Base-by-base conservation (phyloP, 2,113 vertebrate species). In the Anthoscopus minutus region DNA sequence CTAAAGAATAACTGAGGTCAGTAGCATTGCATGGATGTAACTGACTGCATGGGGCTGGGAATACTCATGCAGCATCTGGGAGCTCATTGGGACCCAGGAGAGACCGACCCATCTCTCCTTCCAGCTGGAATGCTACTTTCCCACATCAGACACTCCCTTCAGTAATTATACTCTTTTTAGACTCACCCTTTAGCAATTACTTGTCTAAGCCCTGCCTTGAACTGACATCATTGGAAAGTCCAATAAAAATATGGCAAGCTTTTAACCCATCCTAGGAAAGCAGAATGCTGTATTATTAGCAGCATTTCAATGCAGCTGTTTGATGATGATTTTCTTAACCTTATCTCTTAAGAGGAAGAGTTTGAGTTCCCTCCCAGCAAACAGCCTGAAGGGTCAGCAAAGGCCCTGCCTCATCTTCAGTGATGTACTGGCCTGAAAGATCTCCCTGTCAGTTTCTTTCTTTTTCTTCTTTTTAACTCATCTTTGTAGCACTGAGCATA, bases 151-250 rank as follows among this genome's bases (percentile, higher is more conserved):
- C 95, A 93, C 94, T 96, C 96, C 92, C 88, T 95, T 80, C 48
- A 24, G 70, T 96, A 93, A 96, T 97, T 96, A 96, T 8, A 95
- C 81, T 90, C 92, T 81, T 76, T 90, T 92, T 88, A 88, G 86
- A 88, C 89, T 96, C 95, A 18, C 92, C 90, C 88, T 90, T 90
- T 24, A 94, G 90, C 93, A 94, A 93, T 96, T 95, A 92, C 57
- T 92, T 0, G 11, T 85, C 72, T 88, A 95, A 93, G 70, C 90
- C 94, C 86, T 96, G 93, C 95, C 93, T 94, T n/a, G 13, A 86
- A 88, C 90, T 97, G 96, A 97, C 95, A 96, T 97, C 92, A 95
- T 38, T 95, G 94, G 80, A 64, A 97, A 96, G 82, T 78, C 93
- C 94, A 96, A 94, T 96, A 96, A 96, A 96, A 94, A 88, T 51